These are phyloP conservation scores for Parazoanthus darwini DNA, from an alignment of 92 coral and sea anemone genomes.

Conservation along the genomic window DNA sequence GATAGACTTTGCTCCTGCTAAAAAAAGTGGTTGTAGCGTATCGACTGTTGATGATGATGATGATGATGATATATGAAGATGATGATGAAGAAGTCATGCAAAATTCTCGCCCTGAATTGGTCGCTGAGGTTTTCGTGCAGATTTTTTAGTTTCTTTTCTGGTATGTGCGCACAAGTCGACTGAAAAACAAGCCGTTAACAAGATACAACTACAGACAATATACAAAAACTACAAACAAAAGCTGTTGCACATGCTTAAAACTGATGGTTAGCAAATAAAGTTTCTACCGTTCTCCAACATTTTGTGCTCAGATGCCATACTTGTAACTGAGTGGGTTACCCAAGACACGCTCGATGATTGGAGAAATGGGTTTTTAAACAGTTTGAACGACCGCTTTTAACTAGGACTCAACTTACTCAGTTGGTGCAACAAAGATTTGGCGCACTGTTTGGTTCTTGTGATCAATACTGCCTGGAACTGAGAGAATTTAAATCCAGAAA, in stretches of 20 bases:
- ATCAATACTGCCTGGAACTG: background rate
- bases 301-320: background rate
- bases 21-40: slow-evolving; percentile 25
- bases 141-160: background rate
- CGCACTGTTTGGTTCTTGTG: background rate
- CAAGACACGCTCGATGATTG: background rate
- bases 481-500: background rate
- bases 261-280: slow-evolving; percentile 20
- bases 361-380: background rate
- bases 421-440: background rate
- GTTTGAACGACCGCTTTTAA: background rate
- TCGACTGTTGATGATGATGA: slow-evolving; percentile 27
- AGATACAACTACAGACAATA: background rate
- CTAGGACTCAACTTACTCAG: background rate
- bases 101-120: slow-evolving; percentile 16
- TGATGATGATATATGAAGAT: slow-evolving; percentile 19
- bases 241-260: background rate
- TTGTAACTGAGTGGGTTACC: background rate
- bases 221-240: background rate
- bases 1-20: slow-evolving; percentile 11
- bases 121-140: slow-evolving; percentile 9
- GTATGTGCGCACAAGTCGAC: slow-evolving; percentile 27
- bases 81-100: slow-evolving; percentile 26
- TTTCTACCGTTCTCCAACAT: slow-evolving; percentile 1
- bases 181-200: background rate